phyloP scores from a whole-genome alignment of 2,113 vertebrate species.

The Dipodomys spectabilis region DNA sequence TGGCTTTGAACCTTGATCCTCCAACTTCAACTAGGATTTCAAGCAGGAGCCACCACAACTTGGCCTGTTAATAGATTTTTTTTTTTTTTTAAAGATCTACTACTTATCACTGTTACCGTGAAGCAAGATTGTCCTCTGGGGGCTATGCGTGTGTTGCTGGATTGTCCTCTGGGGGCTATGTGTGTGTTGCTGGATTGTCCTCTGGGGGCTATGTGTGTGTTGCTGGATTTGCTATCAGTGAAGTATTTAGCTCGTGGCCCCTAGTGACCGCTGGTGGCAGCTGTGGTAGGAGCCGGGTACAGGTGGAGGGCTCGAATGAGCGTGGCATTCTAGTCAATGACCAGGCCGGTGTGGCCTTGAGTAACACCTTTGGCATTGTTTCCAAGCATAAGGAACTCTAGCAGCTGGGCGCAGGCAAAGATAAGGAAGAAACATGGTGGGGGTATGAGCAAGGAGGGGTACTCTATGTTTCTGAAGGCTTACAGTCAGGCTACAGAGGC shows the following conservation, averaged over 20 bases:
- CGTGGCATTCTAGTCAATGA: not conserved
- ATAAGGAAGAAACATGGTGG: not conserved
- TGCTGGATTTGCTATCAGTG: rapidly evolving
- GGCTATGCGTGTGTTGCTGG: rapidly evolving
- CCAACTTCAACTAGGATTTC: too few relatives aligned
- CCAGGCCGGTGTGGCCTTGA: not conserved
- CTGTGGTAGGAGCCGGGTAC: not conserved
- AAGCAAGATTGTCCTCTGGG: not conserved
- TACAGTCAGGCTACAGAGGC: not conserved
- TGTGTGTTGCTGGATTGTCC: rapidly evolving
- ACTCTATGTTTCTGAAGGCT: rapidly evolving
- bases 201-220: rapidly evolving
- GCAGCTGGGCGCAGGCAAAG: not conserved
- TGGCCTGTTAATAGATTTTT: not conserved
- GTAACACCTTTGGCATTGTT: not conserved
- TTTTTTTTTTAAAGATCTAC: not conserved
- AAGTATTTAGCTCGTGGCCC: not conserved
- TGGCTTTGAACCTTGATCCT: too few relatives aligned
- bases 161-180: rapidly evolving
- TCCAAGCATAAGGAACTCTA: not conserved
- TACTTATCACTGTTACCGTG: not conserved
- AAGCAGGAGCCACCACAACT: too few relatives aligned
- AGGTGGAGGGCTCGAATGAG: too few relatives aligned
- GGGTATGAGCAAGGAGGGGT: not conserved
- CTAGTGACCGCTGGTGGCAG: not conserved